These are phyloP conservation scores for Hanleya hanleyi DNA, from an alignment of 2,888 invertebrate species.

Conservation along the genomic window DNA sequence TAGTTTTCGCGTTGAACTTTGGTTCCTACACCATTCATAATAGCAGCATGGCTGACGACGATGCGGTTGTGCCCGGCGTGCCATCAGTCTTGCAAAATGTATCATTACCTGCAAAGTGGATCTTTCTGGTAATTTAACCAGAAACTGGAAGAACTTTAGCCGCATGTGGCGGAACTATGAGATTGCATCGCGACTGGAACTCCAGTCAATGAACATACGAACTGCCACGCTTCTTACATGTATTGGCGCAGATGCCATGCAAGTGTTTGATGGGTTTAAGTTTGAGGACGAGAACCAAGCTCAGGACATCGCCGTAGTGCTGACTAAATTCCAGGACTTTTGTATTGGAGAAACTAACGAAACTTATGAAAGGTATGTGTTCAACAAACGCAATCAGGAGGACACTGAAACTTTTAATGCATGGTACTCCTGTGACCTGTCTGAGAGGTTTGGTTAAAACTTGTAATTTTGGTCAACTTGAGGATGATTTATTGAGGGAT, in stretches of 20 bases:
- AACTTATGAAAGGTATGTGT: conserved; percentile 26
- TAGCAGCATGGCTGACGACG: too few relatives aligned
- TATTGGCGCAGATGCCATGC: conserved; percentile 14
- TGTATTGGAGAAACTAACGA: conserved; percentile 28
- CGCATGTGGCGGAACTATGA: background rate
- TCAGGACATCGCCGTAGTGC: background rate
- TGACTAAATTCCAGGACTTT: conserved; percentile 21
- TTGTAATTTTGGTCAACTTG: conserved; percentile 22
- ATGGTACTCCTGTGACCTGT: conserved; percentile 13
- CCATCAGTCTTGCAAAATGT: too few relatives aligned
- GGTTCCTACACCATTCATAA: too few relatives aligned
- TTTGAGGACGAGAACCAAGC: conserved; percentile 15
- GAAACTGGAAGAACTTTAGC: background rate
- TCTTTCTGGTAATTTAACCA: background rate
- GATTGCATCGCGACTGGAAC: background rate
- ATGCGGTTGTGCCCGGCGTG: too few relatives aligned
- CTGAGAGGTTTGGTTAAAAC: conserved; percentile 21
- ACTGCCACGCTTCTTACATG: background rate
- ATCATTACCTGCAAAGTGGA: too few relatives aligned
- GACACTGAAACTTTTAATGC: conserved; percentile 22
- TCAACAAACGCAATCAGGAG: conserved; percentile 23
- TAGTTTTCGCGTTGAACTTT: too few relatives aligned
- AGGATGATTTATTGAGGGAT: conserved; percentile 19
- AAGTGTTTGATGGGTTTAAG: conserved; percentile 13
- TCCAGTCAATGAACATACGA: background rate